These are phyloP conservation scores for Anguilla rostrata DNA, from an alignment of 2,113 vertebrate genomes.

Conservation along the genomic window DNA sequence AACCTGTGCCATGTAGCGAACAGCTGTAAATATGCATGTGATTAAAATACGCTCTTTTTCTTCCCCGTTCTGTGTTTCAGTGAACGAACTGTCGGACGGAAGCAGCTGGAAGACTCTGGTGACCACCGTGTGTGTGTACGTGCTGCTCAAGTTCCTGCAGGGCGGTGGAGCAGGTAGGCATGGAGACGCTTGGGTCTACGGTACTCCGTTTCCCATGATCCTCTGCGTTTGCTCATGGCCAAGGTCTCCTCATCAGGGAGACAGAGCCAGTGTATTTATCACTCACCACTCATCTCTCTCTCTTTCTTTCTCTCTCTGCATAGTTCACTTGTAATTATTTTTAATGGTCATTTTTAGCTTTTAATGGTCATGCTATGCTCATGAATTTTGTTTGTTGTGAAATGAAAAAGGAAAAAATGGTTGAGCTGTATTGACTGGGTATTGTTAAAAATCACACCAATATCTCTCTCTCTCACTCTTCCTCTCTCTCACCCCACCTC, in stretches of 20 bases:
- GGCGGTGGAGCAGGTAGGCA: constrained; percentile 87
- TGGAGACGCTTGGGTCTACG: background rate
- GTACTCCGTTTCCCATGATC: background rate
- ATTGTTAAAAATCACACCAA: no score
- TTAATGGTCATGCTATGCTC: no score
- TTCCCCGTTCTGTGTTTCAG: constrained; percentile 57
- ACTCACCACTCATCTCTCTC: background rate
- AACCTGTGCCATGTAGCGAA: no score
- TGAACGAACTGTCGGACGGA: constrained; percentile 77
- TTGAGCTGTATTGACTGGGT: no score
- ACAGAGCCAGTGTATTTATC: no score
- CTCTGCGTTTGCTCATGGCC: background rate
- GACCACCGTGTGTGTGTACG: constrained; percentile 80
- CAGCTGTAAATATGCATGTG: background rate
- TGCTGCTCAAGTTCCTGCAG: constrained; percentile 87
- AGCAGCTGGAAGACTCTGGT: constrained; percentile 77
- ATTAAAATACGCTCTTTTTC: background rate
- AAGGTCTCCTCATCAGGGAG: background rate
- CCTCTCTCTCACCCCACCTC: no score
- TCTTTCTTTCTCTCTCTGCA: background rate
- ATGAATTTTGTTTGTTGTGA: no score
- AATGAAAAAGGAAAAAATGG: no score
- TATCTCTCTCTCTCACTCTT: no score
- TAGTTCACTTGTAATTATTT: no score
- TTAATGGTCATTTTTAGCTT: no score